Base-by-base conservation (phyloP, 2,113 vertebrate species). In the Varanus komodoensis region DNA sequence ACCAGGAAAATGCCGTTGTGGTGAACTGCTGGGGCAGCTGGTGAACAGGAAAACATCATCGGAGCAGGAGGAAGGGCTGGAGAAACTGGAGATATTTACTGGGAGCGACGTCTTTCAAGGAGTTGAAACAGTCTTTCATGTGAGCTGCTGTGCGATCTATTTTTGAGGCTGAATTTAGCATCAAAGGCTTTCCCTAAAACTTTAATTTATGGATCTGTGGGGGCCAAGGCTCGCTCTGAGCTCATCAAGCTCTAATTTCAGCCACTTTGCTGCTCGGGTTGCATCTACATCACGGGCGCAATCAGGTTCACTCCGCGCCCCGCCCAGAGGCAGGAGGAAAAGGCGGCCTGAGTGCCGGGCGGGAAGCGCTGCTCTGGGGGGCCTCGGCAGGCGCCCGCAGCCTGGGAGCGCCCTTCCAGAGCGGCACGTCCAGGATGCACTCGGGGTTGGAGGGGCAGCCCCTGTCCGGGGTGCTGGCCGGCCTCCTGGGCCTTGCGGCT, bases 91-190 rank as follows among this genome's bases (percentile, higher is more conserved):
- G 54, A 84, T 48, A 52, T 67, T 78, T 68, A 68, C 73, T 2
- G 2, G 54, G 38, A 92, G 75, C 52, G 44, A 52, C 27, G 79
- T 4, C 69, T 61, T 44, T 25, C 9, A 2, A 38, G 64, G 82
- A 38, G 23, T 52, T 79, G 38, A 61, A 52, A n/a, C 25, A n/a
- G n/a, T 50, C 86, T 77, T 87, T 67, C 34, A 73, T 77, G 75
- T 57, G 68, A 79, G 77, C 69, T 48, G 50, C 89, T 78, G 57
- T 32, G 3, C n/a, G 17, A 3, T 73, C 90, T 61, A 90, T 87
- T 84, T 34, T 34, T 85, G 89, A 84, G 57, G 73, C 21, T 79
- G 57, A 29, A 21, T 87, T 91, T 82, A 82, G 71, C 83, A 52
- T 3, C 0, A 0, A 87, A 86, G 69, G 8, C 0, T 87, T 50